phyloP scores from a whole-genome alignment of 1,140 invertebrate genomes.

The Drosophila neocordata region DNA sequence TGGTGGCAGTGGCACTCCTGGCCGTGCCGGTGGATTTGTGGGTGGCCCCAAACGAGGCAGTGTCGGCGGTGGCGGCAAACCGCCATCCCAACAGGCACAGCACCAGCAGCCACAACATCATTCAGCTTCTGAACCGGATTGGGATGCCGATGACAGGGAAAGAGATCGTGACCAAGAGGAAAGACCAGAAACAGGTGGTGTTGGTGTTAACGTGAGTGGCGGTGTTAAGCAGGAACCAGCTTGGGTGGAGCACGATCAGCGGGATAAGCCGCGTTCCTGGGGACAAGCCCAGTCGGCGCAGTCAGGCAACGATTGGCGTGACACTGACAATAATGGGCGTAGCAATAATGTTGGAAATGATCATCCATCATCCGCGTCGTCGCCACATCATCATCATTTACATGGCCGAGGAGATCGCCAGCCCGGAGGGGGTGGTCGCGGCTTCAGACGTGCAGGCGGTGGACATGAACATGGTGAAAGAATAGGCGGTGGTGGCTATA shows the following conservation, averaged over 20 bases:
- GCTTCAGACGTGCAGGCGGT: slow-evolving; percentile 65
- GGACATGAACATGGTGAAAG: slow-evolving; percentile 53
- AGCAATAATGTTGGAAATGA: slow-evolving; percentile 10
- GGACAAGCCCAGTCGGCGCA: slow-evolving; percentile 22
- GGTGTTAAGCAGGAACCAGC: slow-evolving; percentile 60
- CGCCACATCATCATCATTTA: slow-evolving; percentile 65
- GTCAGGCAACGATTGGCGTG: slow-evolving; percentile 66
- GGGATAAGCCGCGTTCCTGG: slow-evolving; percentile 68
- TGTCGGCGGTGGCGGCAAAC: slow-evolving; percentile 31
- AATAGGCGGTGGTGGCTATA: slow-evolving; percentile 57
- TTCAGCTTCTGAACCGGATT: slow-evolving; percentile 72
- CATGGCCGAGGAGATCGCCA: slow-evolving; percentile 56
- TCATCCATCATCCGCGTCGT: slow-evolving; percentile 37
- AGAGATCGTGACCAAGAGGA: slow-evolving; percentile 40
- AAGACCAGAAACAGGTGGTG: slow-evolving; percentile 24
- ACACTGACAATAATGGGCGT: slow-evolving; percentile 53
- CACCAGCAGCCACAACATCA: slow-evolving; percentile 57
- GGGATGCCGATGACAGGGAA: slow-evolving; percentile 76
- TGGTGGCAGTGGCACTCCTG: slow-evolving; percentile 35
- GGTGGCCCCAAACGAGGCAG: slow-evolving; percentile 65
- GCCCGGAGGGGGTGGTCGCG: slow-evolving; percentile 50
- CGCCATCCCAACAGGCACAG: slow-evolving; percentile 21
- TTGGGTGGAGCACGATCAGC: slow-evolving; percentile 74
- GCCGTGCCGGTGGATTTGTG: slow-evolving; percentile 61
- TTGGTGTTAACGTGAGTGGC: neutral